A percentile compares a stretch with the other conserved stretches of the same genome.
These are phyloP conservation scores for Alentia gelatinosa DNA, from an alignment of 2,888 invertebrate genomes.

Conservation along the genomic window DNA sequence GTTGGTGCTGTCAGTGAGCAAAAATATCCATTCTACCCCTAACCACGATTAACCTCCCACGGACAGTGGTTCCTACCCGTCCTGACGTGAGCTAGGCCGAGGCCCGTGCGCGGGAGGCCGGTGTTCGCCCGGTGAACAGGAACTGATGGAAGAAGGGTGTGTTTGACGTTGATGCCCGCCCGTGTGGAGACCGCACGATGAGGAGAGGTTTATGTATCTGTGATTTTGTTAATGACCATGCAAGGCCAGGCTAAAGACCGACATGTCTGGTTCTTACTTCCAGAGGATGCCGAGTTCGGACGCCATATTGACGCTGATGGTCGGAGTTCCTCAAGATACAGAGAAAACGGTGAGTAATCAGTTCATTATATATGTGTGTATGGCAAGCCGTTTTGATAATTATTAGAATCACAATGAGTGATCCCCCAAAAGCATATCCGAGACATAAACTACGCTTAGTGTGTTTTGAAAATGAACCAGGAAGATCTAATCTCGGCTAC, in stretches of 20 bases:
- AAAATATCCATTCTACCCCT: not conserved
- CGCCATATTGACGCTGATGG: conserved; percentile 36
- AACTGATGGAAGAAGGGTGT: not conserved
- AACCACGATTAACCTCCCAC: not conserved
- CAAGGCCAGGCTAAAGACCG: conserved; percentile 38
- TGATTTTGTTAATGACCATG: conserved; percentile 35
- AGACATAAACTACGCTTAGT: too few species aligned
- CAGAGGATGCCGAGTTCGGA: conserved; percentile 50
- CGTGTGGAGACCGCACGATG: not conserved
- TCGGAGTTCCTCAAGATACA: conserved; percentile 9
- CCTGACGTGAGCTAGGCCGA: too few species aligned
- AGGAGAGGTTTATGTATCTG: not conserved
- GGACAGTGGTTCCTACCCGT: not conserved
- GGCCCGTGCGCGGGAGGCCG: too few species aligned
- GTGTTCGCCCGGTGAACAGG: too few species aligned
- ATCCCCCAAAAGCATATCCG: too few species aligned
- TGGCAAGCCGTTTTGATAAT: too few species aligned
- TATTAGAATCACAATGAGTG: too few species aligned
- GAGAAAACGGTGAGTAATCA: conserved; percentile 42
- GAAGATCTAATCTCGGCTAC: too few species aligned
- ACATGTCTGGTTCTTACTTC: conserved; percentile 50
- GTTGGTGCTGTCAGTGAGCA: not conserved
- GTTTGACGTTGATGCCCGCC: not conserved
- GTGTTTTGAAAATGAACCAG: too few species aligned
- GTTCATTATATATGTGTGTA: not conserved